Conservation (phyloP, 2,113 vertebrate species). For the Leucosticte australis region DNA sequence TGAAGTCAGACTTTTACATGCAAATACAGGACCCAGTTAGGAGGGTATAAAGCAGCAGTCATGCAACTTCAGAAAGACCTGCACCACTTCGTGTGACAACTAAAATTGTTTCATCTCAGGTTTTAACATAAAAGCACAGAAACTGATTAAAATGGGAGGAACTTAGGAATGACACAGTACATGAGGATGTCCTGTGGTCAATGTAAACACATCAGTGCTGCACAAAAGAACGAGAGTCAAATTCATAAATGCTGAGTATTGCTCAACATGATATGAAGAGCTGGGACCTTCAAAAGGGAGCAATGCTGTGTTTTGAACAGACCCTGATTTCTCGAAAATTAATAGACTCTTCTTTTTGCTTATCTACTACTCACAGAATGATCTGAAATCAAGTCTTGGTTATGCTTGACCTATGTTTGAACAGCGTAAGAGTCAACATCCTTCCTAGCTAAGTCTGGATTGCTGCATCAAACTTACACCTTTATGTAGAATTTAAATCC, state of each 20-base stretch:
- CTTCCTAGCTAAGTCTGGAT: background rate
- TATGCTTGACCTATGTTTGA: background rate
- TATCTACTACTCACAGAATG: background rate
- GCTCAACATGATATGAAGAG: background rate
- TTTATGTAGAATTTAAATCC: background rate
- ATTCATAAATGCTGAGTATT: background rate
- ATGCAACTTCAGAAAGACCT: background rate
- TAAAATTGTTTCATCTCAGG: background rate
- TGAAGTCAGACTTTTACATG: conserved; percentile 56
- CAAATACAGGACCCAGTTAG: conserved; percentile 28
- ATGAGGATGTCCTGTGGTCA: background rate
- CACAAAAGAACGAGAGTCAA: background rate
- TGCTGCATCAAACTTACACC: background rate
- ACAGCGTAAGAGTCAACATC: background rate
- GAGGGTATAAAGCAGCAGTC: background rate
- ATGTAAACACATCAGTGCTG: background rate
- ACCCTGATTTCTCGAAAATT: background rate
- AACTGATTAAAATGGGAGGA: background rate
- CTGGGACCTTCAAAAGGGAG: background rate
- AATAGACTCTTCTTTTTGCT: background rate
- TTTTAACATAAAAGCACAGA: background rate
- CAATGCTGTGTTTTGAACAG: background rate
- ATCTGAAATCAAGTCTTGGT: background rate
- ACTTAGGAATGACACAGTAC: background rate
- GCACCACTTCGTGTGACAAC: background rate